Conservation (phyloP, 53 echinoderm and acorn worm genomes). For the Echinarachnius parma region DNA sequence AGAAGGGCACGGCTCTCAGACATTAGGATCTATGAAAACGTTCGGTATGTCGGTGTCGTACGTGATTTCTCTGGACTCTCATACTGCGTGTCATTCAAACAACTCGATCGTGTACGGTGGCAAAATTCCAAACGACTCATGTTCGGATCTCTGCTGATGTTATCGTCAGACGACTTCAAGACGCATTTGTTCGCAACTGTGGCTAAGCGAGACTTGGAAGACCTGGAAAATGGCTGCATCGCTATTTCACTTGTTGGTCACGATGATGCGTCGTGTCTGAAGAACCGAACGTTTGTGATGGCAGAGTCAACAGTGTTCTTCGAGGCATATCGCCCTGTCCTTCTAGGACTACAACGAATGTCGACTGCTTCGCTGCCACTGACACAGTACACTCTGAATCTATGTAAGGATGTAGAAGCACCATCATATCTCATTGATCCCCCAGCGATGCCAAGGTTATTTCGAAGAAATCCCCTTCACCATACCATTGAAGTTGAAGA, state of each 20-base stretch:
- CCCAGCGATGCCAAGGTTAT: too few relatives aligned
- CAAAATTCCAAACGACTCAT: conserved; percentile 63
- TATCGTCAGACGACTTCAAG: conserved; percentile 68
- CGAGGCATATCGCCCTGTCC: conserved; percentile 87
- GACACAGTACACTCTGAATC: conserved; percentile 49
- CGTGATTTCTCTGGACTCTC: conserved; percentile 25
- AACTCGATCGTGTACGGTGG: conserved; percentile 58
- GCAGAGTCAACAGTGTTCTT: conserved; percentile 88
- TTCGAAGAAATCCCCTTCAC: too few relatives aligned
- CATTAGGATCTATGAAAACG: conserved; percentile 68
- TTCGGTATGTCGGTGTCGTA: not conserved
- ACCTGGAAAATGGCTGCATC: conserved; percentile 52
- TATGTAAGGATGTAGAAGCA: conserved; percentile 33
- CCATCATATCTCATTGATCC: conserved; percentile 51
- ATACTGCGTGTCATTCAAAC: conserved; percentile 47
- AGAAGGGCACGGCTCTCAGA: conserved; percentile 35
- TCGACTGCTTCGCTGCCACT: conserved; percentile 39
- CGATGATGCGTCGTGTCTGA: conserved; percentile 17
- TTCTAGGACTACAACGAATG: conserved; percentile 69
- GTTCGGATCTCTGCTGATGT: conserved; percentile 71
- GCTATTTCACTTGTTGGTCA: conserved; percentile 43
- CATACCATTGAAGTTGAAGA: too few relatives aligned
- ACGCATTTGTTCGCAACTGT: conserved; percentile 61
- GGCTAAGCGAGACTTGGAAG: conserved; percentile 36
- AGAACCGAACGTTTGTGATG: conserved; percentile 52